Base-by-base conservation (phyloP, 2,888 invertebrate species). In the Plebejus melissa region DNA sequence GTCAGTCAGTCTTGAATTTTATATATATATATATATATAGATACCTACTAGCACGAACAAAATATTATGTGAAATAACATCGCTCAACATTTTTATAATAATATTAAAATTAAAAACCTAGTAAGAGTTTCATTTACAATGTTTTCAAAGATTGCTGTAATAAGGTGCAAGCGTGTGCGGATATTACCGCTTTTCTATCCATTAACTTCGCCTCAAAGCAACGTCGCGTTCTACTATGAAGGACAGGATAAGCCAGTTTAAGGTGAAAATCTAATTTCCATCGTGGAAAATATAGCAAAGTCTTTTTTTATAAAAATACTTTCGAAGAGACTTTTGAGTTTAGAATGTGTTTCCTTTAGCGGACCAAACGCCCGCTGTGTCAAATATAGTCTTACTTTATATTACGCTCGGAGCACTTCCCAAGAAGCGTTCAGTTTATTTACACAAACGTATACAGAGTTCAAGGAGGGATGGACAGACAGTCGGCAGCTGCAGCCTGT, bases 401-500 rank as follows among this genome's bases (percentile, higher is more conserved):
- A 76, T 77, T 69, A 77, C 74, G 72, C 74, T 69, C 41, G 46
- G 76, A 74, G 69, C 74, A 70, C 58, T 76, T 76, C 74, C 74
- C 36, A 38, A 54, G 50, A 74, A 74, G 22, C 72, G 28, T 72
- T 50, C 58, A 70, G 54, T 77, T 70, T 79, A 81, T 83, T 83
- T 81, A 83, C 79, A 78, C 79, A 82, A 79, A 77, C 79, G 75
- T 77, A 77, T 75, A 77, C 50, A 80, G 82, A 72, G 72, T 72
- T 72, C 72, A 72, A 72, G 72, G 72, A 54, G 72, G 72, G 54
- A 72, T 72, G 72, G 72, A 82, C 80, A 77, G 82, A 81, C 80
- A 81, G 82, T 78, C 82, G 78, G 78, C 83, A 80, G 81, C 79
- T 76, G 75, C 54, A 74, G 80, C 80, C 79, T 72, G 74, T 69